Evolutionary conservation across 2,113 vertebrate species (phyloP), one percentile per base, ranked within the genome.

Genomic region (Clarias magur): DNA sequence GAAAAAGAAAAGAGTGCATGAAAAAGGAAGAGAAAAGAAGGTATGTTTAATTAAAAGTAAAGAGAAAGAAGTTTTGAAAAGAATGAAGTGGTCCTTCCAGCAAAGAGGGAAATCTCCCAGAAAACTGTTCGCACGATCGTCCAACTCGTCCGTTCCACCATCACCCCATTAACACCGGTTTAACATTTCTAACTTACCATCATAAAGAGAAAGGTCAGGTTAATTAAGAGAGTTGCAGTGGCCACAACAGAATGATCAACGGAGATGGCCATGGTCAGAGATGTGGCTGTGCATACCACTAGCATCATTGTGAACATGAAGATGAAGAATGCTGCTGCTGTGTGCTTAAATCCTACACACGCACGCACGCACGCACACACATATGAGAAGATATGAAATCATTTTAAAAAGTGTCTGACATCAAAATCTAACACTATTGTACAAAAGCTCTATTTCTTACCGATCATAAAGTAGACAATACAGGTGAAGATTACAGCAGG

Each of bases 131-230:
- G 42, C 42, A 48, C 48, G 7, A 8, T 8, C 48, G 8, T 48
- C 7, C 48, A 48, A 8, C 48, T 48, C 48, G 8, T 48, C 48
- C 48, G 7, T 48, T 48, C 8, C 48, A 8, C 48, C 48, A 48
- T 48, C 48, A 48, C 48, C 48, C 48, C 48, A 48, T 34, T 34
- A 34, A 34, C 30, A 34, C 23, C 23, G 13, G 38, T 16, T 25
- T 30, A 78, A 65, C 57, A 67, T 86, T 34, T 54, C 42, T 54
- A 73, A 95, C 96, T 96, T 91, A 97, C 97, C 94, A 97, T 98
- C 98, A 99, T 99, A 85, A 99, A 97, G 81, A 99, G 94, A 84
- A 99, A 98, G 0, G 85, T 4, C 72, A 99, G 94, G 53, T 96
- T 98, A 94, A 96, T 94, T 85, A 97, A 91, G 59, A 99, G 94